A percentile compares a stretch with the other conserved stretches of the same genome.
Evolutionary conservation across 2,797 vertebrate species (phyloP).

Genomic region (Anabacerthia variegaticeps): DNA sequence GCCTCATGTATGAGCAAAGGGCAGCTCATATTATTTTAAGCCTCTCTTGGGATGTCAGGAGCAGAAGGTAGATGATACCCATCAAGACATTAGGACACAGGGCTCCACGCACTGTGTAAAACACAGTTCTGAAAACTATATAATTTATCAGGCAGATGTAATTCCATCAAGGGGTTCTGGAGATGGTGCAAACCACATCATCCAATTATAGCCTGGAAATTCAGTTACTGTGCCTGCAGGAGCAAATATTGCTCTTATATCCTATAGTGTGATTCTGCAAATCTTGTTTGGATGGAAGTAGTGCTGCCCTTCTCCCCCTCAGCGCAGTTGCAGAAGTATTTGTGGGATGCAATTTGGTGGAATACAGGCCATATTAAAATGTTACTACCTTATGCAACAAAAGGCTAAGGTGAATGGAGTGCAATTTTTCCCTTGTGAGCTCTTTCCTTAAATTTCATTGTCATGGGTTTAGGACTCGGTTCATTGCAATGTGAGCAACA

Average conservation of each 20-base stretch:
- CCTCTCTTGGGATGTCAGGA: background rate
- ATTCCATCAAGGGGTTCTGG: constrained; percentile 55
- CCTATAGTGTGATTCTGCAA: constrained; percentile 3
- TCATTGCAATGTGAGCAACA: background rate
- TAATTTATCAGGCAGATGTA: constrained; percentile 45
- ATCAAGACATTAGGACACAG: background rate
- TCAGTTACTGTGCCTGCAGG: constrained; percentile 42
- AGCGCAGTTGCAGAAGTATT: background rate
- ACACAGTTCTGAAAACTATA: background rate
- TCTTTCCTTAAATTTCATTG: constrained; percentile 4
- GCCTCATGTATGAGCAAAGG: background rate
- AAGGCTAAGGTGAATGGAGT: background rate
- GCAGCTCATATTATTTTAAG: background rate
- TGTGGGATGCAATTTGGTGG: background rate
- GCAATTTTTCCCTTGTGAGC: background rate
- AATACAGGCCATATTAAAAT: background rate
- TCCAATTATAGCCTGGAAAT: constrained; percentile 46
- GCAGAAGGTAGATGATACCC: background rate
- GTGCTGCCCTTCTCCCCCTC: background rate
- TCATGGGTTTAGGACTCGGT: background rate
- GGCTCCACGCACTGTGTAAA: background rate
- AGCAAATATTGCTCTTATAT: background rate
- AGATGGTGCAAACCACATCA: constrained; percentile 45
- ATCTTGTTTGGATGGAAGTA: background rate
- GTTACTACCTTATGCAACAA: background rate